Base-by-base conservation (phyloP, 2,888 invertebrate genomes). In the Stenchaetothrips biformis region DNA sequence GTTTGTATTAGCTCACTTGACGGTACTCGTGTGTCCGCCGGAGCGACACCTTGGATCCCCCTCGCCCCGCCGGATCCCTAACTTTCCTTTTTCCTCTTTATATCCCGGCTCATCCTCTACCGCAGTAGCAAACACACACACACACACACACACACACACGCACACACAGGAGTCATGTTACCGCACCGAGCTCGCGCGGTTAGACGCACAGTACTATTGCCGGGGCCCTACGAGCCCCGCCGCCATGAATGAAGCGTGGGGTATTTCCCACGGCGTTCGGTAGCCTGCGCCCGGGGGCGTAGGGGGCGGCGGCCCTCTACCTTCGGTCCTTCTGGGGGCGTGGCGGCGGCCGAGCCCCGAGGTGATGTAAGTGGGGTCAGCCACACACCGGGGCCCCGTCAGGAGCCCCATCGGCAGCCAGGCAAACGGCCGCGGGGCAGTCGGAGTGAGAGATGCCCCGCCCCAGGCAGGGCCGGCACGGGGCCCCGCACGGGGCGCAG, bases 1-100 rank as follows among this genome's bases (percentile, higher is more conserved):
- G 67, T 74, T 74, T 74, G 67, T 74, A 74, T 74, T 74, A 74
- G 67, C 67, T 74, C 67, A 74, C 67, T 74, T 74, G 67, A 74
- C 67, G 67, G 21, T 74, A 74, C 67, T 74, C 67, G 21, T 11
- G 21, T 74, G 25, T 25, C 21, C 67, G 25, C 67, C 67, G 67
- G 67, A 21, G 67, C 67, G 25, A 74, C 67, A 74, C 67, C 67
- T 74, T 74, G 21, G 21, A 74, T 25, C n/a, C 25, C 67, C 67
- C 25, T 53, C 11, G 53, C 53, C 16, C 16, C 13, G 67, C 67
- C 37, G 67, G 9, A 7, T 8, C 67, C 7, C 25, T 37, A 37
- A 37, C 37, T 37, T 37, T 37, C 37, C 37, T 37, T 37, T 74
- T 16, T 25, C 25, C 9, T 21, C 6, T 59, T 59, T 59, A 13